Evolutionary conservation across 2,797 vertebrate genomes (phyloP), one percentile per base, ranked within the genome.

Genomic region (Chloroceryle amazona): DNA sequence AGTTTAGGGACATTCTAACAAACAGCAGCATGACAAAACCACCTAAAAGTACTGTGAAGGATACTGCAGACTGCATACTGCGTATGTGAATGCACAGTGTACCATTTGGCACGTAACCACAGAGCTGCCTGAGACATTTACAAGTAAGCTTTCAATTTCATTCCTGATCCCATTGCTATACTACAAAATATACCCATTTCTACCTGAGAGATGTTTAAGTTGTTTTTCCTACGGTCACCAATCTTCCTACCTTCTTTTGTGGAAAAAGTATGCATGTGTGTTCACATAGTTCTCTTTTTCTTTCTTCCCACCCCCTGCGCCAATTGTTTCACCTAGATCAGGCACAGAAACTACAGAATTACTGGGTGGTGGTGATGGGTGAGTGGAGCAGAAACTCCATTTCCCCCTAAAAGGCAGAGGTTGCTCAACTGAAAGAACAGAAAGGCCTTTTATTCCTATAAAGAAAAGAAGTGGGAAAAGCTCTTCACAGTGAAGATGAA

Each of bases 281-380:
- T n/a, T 68, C 0, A 0, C 25, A 80, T 8, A 23, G 14, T 82
- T 87, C 41, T 33, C 29, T 74, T 76, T 76, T 88, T 41, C 57
- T 95, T 85, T 86, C 66, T 62, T 80, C 44, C 57, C 49, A 71
- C 33, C 44, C 63, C 61, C 74, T 74, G 33, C 37, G 39, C 41
- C 75, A 91, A 89, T 89, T 97, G 92, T 96, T 96, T 91, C 66
- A 92, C 87, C 89, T 91, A 89, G 51, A 79, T 81, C 55, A 76
- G 71, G 73, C 91, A 92, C 22, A 75, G 85, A 90, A 89, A 78
- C 62, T 75, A 61, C 58, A 78, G 81, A 52, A 87, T 82, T 93
- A 68, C 93, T 96, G 95, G 93, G 90, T 93, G 96, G 95, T 96
- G 75, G 94, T 76, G 52, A 96, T 95, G 96, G 95, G 82, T 97